A percentile compares a stretch with the other conserved stretches of the same genome.
phyloP scores from a whole-genome alignment of 2,888 invertebrate species.

The Hemistola chrysoprasaria region DNA sequence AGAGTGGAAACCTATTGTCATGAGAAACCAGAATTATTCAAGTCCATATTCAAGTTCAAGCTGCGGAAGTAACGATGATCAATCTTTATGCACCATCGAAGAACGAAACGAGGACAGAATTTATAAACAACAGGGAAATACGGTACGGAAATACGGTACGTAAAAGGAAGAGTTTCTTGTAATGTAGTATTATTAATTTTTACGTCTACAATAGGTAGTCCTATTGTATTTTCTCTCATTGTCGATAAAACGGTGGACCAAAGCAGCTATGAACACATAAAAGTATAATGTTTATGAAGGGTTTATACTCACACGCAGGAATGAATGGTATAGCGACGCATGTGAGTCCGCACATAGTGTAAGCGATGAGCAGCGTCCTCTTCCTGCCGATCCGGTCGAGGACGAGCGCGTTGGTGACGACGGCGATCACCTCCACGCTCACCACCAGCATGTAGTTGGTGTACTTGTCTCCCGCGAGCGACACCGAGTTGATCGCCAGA shows the following conservation, averaged over 20 bases:
- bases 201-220: too few species aligned
- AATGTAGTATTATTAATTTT: too few species aligned
- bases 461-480: conserved; percentile 89
- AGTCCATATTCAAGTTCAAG: too few species aligned
- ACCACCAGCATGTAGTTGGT: conserved; percentile 88
- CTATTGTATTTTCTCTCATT: too few species aligned
- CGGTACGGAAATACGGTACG: background rate
- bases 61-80: too few species aligned
- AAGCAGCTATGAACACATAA: too few species aligned
- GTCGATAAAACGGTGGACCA: too few species aligned
- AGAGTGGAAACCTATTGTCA: too few species aligned
- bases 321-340: conserved; percentile 79
- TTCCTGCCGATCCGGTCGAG: conserved; percentile 85
- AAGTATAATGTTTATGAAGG: background rate
- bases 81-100: too few species aligned
- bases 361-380: conserved; percentile 82
- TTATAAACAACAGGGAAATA: background rate
- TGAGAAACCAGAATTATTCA: too few species aligned
- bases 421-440: conserved; percentile 87
- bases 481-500: conserved; percentile 88
- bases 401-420: conserved; percentile 83
- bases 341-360: conserved; percentile 78
- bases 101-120: too few species aligned
- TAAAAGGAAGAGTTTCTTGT: too few species aligned
- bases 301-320: conserved; percentile 61